A percentile compares a stretch with the other conserved stretches of the same genome.
Conservation (phyloP, 23 tunicate genomes). For the Ascidia mentula region DNA sequence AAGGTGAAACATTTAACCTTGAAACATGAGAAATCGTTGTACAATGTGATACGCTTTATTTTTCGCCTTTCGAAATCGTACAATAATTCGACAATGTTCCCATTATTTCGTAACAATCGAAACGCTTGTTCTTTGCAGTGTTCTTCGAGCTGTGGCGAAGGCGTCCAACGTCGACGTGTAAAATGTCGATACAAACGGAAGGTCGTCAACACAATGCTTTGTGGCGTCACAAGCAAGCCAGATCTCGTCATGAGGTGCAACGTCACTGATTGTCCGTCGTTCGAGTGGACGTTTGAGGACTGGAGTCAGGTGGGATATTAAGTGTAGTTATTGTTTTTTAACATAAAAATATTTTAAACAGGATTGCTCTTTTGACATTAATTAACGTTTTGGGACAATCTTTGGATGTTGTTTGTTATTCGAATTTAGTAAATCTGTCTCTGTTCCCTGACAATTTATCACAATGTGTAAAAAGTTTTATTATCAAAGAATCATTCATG, state of each 20-base stretch:
- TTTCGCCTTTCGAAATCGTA: neutral
- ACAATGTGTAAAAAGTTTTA: too few relatives aligned
- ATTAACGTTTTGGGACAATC: too few relatives aligned
- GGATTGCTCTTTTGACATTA: too few relatives aligned
- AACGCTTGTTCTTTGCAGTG: conserved; percentile 24
- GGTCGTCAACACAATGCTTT: conserved; percentile 34
- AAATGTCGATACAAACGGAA: conserved; percentile 66
- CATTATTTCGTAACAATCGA: neutral
- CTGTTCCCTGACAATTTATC: too few relatives aligned
- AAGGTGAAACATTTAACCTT: conserved; percentile 30
- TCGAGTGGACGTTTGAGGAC: conserved; percentile 41
- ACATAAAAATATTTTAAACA: too few relatives aligned
- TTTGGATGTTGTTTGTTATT: too few relatives aligned
- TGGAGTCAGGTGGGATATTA: conserved; percentile 75
- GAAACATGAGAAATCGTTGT: neutral
- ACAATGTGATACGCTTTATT: neutral
- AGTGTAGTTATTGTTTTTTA: too few relatives aligned
- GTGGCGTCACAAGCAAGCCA: conserved; percentile 54
- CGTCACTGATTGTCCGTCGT: conserved; percentile 42
- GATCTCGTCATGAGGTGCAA: conserved; percentile 58
- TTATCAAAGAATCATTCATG: too few relatives aligned
- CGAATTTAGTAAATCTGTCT: too few relatives aligned
- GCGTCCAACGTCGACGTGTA: conserved; percentile 40
- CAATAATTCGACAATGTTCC: neutral
- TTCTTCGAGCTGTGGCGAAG: conserved; percentile 66